Evolutionary conservation across 2,113 vertebrate species (phyloP), one percentile per base, ranked within the genome.

Genomic region (Ariopsis seemanni): DNA sequence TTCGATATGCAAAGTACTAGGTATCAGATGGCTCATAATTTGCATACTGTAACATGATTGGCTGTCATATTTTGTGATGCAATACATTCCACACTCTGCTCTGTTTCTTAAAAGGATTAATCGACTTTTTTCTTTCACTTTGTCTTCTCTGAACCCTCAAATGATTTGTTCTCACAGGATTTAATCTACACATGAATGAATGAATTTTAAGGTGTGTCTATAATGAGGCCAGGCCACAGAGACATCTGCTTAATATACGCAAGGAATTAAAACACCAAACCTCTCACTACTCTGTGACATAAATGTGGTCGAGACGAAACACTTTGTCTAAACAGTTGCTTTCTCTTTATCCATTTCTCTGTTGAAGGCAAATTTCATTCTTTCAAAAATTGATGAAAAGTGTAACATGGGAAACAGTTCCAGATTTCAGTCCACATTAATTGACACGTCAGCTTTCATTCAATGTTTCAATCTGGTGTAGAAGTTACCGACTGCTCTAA

Each of bases 361-460:
- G 8, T 63, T 58, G 8, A n/a, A 75, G 0, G 55, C 60, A 42
- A 20, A 34, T 52, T 58, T 74, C 7, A 4, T 9, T 34, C 67
- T 17, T 53, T n/a, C 60, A 75, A 75, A 48, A 75, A 75, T 20
- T 4, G 34, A 42, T 20, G 34, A 50, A 50, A 74, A 62, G 53
- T 22, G 7, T 11, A 22, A 48, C 34, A 62, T 11, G n/a, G 74
- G 58, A 9, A n/a, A 0, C 27, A 57, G 57, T 77, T 62, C 20
- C 27, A 9, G 62, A 57, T 18, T 65, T 53, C 48, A 34, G 72
- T 48, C 27, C 30, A 7, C 27, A 5, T 62, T 80, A 57, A 67
- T 80, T 65, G 52, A 80, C 27, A 81, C 30, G 63, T 86, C 85
- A 81, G 62, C 62, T 86, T 82, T 71, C 20, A 71, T 71, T 71